Percentiles rank a stretch among this genome's conserved stretches.
These are phyloP conservation scores for Plutella xylostella DNA, from an alignment of 2,888 invertebrate genomes.

Conservation along the genomic window DNA sequence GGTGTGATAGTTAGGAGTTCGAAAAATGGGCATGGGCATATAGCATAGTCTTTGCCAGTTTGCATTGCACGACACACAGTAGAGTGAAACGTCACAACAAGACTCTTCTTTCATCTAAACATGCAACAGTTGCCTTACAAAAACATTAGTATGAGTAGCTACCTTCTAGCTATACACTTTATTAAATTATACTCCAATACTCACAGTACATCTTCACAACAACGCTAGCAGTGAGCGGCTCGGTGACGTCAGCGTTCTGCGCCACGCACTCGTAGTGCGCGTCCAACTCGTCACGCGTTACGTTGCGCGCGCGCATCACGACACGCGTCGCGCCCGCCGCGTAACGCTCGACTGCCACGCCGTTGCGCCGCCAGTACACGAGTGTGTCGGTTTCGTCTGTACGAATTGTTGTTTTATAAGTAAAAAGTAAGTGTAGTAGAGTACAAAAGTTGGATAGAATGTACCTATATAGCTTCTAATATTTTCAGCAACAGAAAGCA, in stretches of 20 bases:
- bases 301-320: conserved; percentile 27
- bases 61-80: too few species aligned
- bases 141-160: too few species aligned
- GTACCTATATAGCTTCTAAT: too few species aligned
- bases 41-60: too few species aligned
- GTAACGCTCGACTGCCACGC: conserved; percentile 28
- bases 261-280: conserved; percentile 46
- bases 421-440: not conserved
- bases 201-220: conserved; percentile 46
- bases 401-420: not conserved
- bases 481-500: too few species aligned
- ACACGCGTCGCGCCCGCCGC: conserved; percentile 29
- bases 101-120: too few species aligned
- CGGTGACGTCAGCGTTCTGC: conserved; percentile 47
- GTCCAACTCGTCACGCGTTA: conserved; percentile 36
- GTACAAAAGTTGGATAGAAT: not conserved
- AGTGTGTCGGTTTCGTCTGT: conserved; percentile 34
- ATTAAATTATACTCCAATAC: too few species aligned
- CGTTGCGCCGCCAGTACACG: conserved; percentile 47
- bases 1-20: too few species aligned
- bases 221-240: conserved; percentile 34
- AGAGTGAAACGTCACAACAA: too few species aligned
- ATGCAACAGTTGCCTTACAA: too few species aligned
- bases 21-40: too few species aligned
- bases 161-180: too few species aligned